These are phyloP conservation scores for Coranthus polyacanthus DNA, from an alignment of 2,797 vertebrate genomes.

Conservation along the genomic window DNA sequence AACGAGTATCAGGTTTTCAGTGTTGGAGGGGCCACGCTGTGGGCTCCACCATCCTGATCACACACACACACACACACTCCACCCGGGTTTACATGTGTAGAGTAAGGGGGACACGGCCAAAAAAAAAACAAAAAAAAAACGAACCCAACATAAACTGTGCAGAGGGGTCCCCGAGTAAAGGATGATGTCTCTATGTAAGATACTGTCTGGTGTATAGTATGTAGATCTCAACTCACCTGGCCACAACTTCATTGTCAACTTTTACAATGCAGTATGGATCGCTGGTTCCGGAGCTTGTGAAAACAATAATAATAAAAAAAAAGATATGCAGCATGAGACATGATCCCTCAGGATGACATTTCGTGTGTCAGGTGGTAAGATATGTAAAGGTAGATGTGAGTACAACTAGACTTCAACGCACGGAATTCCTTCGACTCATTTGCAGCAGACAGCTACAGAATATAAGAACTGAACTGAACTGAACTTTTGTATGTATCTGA, in stretches of 20 bases:
- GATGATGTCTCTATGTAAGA: background rate
- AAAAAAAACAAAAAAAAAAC: too few species aligned
- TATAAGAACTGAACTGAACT: too few species aligned
- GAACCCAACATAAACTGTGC: conserved; percentile 1
- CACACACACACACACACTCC: conserved; percentile 58
- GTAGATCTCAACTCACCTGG: conserved; percentile 84
- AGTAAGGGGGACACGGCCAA: conserved; percentile 23
- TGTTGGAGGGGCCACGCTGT: conserved; percentile 54
- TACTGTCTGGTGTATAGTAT: background rate
- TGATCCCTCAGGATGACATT: too few species aligned
- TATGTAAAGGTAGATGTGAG: background rate
- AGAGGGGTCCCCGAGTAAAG: background rate
- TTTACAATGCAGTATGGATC: conserved; percentile 95
- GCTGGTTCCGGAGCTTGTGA: conserved; percentile 90
- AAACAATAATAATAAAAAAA: conserved; percentile 23
- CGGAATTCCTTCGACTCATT: background rate
- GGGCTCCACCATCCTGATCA: conserved; percentile 54
- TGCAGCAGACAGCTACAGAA: conserved; percentile 2
- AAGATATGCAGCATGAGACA: conserved; percentile 6
- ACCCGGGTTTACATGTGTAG: conserved; percentile 38
- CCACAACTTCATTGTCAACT: conserved; percentile 94
- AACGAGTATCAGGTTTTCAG: conserved; percentile 81
- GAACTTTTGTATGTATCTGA: conserved; percentile 21
- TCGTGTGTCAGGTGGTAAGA: background rate
- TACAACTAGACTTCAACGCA: background rate